A percentile compares a stretch with the other conserved stretches of the same genome.
These are phyloP conservation scores for Apotomis capreana DNA, from an alignment of 2,888 invertebrate species.

Conservation along the genomic window DNA sequence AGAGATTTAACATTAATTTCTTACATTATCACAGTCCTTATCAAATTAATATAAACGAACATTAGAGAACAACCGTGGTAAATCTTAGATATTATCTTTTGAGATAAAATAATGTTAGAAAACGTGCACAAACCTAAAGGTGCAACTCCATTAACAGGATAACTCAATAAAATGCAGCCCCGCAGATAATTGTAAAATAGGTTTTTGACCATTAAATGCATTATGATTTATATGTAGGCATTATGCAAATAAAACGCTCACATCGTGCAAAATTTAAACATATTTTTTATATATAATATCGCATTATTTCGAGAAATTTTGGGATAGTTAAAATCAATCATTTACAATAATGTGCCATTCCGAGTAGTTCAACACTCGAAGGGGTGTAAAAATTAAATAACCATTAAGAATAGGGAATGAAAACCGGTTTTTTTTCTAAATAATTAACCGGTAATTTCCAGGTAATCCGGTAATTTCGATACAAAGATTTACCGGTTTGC, in stretches of 20 bases:
- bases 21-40: constrained; percentile 61
- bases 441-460: no score
- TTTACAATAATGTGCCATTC: no score
- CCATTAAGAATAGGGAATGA: no score
- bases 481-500: no score
- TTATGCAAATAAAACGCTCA: background rate
- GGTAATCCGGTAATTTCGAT: no score
- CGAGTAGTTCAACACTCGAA: no score
- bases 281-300: constrained; percentile 1
- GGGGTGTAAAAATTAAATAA: no score
- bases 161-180: background rate
- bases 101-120: background rate
- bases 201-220: background rate
- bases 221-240: no score
- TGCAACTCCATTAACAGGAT: background rate
- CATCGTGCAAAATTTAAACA: background rate
- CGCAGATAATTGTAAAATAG: background rate
- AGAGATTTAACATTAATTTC: constrained; percentile 43
- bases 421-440: no score
- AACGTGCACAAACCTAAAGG: background rate
- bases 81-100: background rate
- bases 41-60: constrained; percentile 33
- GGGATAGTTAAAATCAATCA: background rate
- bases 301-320: background rate
- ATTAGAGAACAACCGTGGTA: constrained; percentile 7